Base-by-base conservation (phyloP, 2,888 invertebrate species). In the Prionchulus punctatus region DNA sequence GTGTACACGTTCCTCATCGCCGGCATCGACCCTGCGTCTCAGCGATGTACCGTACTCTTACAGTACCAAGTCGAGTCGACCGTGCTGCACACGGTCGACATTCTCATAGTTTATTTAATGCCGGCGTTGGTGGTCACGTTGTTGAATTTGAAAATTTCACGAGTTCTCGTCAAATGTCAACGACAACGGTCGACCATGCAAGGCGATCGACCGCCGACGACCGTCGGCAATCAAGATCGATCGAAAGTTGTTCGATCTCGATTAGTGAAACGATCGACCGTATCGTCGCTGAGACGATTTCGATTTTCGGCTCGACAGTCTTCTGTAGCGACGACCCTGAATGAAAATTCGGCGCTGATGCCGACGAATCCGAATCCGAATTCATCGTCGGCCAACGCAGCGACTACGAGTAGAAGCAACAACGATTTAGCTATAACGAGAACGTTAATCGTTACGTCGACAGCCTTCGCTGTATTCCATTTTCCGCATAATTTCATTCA, bases 91-190 rank as follows among this genome's bases (percentile, higher is more conserved):
- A 51, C 61, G 1, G 43, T 63, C 1, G 67, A 68, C 54, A 66
- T 64, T 2, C 53, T 64, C 18, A 58, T 67, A 1, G 65, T 67
- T 3, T 62, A 66, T 3, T 51, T 67, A 18, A 54, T 67, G 36
- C 67, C 68, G 23, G 65, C 65, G 49, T 56, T 63, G 2, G 60
- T 65, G 57, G 62, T 67, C 23, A 59, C 67, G 26, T 61, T 64
- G 47, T 64, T 66, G 63, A 66, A 65, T 31, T 15, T 18, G 7
- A 7, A 7, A 27, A 31, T 51, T 27, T 18, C 21, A 21, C 27
- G 84, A 72, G 77, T 81, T 53, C 77, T 85, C 73, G 75, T 86
- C 57, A 73, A 36, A 36, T 12, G 36, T 18, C 12, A 36, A 12
- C 12, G 7, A 36, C 36, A 36, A 18, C 36, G 36, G 18, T 18